Evolutionary conservation across 2,113 vertebrate genomes (phyloP).

Genomic region (Tachysurus vachellii): DNA sequence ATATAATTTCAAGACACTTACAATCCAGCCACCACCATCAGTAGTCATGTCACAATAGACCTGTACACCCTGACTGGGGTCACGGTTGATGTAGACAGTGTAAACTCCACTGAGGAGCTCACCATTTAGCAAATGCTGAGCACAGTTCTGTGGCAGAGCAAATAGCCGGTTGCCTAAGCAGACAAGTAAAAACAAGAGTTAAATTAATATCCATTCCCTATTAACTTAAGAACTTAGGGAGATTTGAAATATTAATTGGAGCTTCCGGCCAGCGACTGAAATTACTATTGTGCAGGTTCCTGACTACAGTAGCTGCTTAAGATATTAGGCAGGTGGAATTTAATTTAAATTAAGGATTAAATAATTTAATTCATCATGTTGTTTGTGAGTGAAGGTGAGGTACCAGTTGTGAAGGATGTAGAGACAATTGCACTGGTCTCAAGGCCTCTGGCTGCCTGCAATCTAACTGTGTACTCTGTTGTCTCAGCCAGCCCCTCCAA

Average conservation of each 20-base stretch:
- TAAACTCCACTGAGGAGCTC: slow-evolving; percentile 88
- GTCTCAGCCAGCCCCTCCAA: slow-evolving; percentile 91
- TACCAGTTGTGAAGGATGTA: slow-evolving; percentile 89
- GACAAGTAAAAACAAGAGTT: slow-evolving; percentile 10
- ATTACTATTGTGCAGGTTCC: not conserved
- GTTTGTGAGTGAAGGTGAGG: not conserved
- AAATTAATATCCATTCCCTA: not conserved
- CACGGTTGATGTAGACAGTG: slow-evolving; percentile 90
- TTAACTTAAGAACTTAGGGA: not conserved
- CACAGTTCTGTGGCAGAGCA: slow-evolving; percentile 91
- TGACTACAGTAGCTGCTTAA: not conserved
- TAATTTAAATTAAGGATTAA: not conserved
- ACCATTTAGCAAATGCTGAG: slow-evolving; percentile 93
- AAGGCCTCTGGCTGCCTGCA: slow-evolving; percentile 86
- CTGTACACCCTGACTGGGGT: slow-evolving; percentile 84
- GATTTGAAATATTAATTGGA: not conserved
- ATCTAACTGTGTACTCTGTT: slow-evolving; percentile 85
- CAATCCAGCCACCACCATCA: slow-evolving; percentile 93
- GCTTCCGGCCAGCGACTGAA: not conserved
- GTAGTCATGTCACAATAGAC: slow-evolving; percentile 98
- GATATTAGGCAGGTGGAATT: not conserved
- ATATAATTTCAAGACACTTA: slow-evolving; percentile 71
- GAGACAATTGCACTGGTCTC: slow-evolving; percentile 80
- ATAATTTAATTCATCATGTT: not conserved
- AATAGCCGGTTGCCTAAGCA: slow-evolving; percentile 87